Evolutionary conservation across 2,797 vertebrate genomes (phyloP).

Genomic region (Glyptemys insculpta): DNA sequence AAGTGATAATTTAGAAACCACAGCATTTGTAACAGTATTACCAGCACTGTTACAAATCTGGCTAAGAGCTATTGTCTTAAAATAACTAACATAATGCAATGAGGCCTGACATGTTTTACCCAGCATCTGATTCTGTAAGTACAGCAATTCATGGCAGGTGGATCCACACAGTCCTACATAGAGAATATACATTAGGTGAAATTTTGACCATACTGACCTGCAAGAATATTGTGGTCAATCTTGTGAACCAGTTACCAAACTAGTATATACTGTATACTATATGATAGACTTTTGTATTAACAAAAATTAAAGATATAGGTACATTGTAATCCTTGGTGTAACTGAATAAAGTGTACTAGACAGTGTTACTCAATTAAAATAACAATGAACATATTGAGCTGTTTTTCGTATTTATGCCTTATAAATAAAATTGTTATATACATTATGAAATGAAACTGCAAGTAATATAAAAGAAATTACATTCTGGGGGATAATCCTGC

Average conservation of each 20-base stretch:
- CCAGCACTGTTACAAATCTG: not conserved
- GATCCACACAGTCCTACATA: not conserved
- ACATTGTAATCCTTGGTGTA: slow-evolving; percentile 71
- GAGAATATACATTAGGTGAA: slow-evolving; percentile 23
- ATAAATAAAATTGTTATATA: slow-evolving; percentile 76
- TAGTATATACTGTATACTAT: slow-evolving; percentile 67
- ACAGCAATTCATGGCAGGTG: slow-evolving; percentile 51
- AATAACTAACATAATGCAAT: not conserved
- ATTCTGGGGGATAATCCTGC: slow-evolving; percentile 43
- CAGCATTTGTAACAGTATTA: not conserved
- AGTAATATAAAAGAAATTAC: slow-evolving; percentile 12
- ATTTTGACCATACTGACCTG: slow-evolving; percentile 53
- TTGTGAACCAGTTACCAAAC: slow-evolving; percentile 75
- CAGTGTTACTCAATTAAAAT: slow-evolving; percentile 77
- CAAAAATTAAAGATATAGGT: slow-evolving; percentile 72
- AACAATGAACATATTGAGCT: slow-evolving; percentile 75
- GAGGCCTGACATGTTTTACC: fast-evolving
- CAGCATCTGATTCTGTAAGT: not conserved
- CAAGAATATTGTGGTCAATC: slow-evolving; percentile 68
- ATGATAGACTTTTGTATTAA: slow-evolving; percentile 74
- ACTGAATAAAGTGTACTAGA: slow-evolving; percentile 70
- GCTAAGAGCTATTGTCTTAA: not conserved
- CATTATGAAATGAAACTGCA: slow-evolving; percentile 47
- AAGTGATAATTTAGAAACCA: not conserved
- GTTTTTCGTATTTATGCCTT: slow-evolving; percentile 84